Evolutionary conservation across 2,113 vertebrate species (phyloP), one percentile per base, ranked within the genome.

Genomic region (Gobius niger): DNA sequence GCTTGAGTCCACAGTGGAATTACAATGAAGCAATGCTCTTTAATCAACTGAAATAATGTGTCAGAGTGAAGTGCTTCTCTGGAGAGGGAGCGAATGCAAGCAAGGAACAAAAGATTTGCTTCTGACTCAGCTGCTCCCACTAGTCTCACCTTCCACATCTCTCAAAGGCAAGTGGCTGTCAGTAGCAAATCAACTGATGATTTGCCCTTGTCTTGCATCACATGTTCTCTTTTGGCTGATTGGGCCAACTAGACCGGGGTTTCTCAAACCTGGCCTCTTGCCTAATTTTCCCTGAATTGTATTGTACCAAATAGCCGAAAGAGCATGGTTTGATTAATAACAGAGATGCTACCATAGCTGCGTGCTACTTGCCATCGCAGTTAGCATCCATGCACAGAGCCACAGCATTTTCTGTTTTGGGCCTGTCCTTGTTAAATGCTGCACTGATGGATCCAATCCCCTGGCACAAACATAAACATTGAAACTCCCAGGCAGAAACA

Each of bases 401-500:
- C 24, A 34, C 24, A 34, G 5, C 24, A 34, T 34, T 34, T 34
- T 34, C 24, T 34, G 24, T 34, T 34, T 34, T 34, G 24, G 1
- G 24, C 24, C 24, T 34, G 24, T 34, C 24, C 52, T 5, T 50
- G 14, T 50, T 10, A n/a, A 34, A 34, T 9, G 19, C 14, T 12
- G 7, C 7, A 7, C 12, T 2, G 24, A 40, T 14, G 18, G 14
- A 34, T 40, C 40, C 7, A 40, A 24, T 51, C 54, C 42, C 47
- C 44, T 73, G 54, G 7, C 10, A 46, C 7, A 10, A 6, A 54
- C 5, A 44, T 15, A 63, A 15, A 18, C 16, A 57, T 8, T 56
- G 66, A 64, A 71, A 68, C 44, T 52, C 47, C 5, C 19, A 46
- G 12, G 11, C 67, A 67, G 56, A 82, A 82, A 76, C 83, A 77